Evolutionary conservation across 2,888 invertebrate genomes (phyloP).

Genomic region (Drosophila borealis): DNA sequence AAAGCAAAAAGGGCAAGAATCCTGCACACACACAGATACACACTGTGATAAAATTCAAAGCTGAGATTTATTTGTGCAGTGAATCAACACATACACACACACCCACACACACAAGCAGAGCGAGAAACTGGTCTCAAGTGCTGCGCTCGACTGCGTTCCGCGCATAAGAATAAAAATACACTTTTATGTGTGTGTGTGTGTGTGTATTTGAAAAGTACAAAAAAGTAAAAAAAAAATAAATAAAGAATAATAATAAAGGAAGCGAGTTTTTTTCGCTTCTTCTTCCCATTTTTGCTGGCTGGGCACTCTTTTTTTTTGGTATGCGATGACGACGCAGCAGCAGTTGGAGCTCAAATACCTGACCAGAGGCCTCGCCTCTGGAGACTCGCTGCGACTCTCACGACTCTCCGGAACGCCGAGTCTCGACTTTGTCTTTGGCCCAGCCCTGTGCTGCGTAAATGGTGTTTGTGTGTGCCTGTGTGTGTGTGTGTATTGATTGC

Average conservation of each 20-base stretch:
- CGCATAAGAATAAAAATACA: constrained; percentile 68
- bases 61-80: constrained; percentile 79
- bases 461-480: constrained; percentile 32
- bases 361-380: constrained; percentile 50
- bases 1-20: constrained; percentile 67
- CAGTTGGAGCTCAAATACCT: constrained; percentile 57
- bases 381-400: constrained; percentile 29
- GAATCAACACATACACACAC: constrained; percentile 50
- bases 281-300: constrained; percentile 12
- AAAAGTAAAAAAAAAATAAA: constrained; percentile 51
- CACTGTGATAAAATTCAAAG: constrained; percentile 70
- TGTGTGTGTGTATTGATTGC: constrained; percentile 40
- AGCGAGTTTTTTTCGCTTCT: constrained; percentile 47
- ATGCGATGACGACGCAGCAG: constrained; percentile 46
- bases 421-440: constrained; percentile 43
- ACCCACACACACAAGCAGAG: constrained; percentile 32
- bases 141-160: constrained; percentile 63
- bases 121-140: constrained; percentile 76
- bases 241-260: constrained; percentile 65
- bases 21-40: constrained; percentile 52
- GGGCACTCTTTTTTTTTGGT: constrained; percentile 53
- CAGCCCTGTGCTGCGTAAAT: constrained; percentile 33
- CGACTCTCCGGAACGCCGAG: constrained; percentile 16
- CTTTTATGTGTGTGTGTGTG: constrained; percentile 39
- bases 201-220: constrained; percentile 66